Conservation (phyloP, 2,113 vertebrate species). For the Pterocles orientalis region DNA sequence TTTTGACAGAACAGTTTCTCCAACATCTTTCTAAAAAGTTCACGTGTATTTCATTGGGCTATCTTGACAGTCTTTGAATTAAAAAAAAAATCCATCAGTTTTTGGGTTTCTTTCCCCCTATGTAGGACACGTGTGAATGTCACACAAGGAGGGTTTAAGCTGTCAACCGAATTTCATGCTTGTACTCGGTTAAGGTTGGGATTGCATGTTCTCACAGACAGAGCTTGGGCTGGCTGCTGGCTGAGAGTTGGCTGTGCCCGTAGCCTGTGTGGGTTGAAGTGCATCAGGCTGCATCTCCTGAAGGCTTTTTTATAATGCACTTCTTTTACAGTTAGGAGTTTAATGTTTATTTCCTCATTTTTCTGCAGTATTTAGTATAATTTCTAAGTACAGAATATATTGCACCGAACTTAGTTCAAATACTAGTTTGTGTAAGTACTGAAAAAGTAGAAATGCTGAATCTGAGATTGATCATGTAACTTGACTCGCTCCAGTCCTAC, state of each 20-base stretch:
- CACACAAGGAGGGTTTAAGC: background rate
- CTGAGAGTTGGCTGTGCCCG: background rate
- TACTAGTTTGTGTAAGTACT: background rate
- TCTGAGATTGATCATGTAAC: background rate
- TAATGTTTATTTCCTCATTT: background rate
- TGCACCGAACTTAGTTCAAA: background rate
- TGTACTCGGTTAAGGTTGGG: background rate
- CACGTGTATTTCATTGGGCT: background rate
- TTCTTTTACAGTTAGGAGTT: background rate
- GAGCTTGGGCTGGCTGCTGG: background rate
- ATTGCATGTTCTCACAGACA: background rate
- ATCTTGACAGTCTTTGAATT: background rate
- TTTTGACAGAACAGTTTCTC: background rate
- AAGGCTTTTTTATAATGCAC: background rate
- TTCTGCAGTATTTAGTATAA: background rate
- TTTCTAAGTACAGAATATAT: background rate
- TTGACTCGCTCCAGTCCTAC: background rate
- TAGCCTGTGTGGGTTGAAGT: background rate
- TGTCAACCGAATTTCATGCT: background rate
- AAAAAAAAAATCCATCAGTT: background rate
- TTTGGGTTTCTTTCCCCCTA: background rate
- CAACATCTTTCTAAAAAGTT: background rate
- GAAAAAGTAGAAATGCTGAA: background rate
- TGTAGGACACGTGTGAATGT: rapidly evolving
- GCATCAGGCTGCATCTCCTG: background rate